Base-by-base conservation (phyloP, 2,797 vertebrate genomes). In the Poecilia wingei region DNA sequence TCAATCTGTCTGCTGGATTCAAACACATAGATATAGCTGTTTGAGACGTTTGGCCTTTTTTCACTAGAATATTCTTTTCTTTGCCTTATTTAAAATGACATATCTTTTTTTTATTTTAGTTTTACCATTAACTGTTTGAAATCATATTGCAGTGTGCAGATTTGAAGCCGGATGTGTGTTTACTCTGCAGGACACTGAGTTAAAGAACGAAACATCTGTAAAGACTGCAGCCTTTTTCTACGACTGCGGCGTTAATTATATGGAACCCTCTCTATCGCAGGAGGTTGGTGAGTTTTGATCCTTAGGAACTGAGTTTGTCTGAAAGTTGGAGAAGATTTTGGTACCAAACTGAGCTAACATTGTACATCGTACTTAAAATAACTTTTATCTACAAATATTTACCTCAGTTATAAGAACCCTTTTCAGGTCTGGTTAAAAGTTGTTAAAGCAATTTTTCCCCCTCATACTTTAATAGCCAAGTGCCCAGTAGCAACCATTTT, bases 31-130 rank as follows among this genome's bases (percentile, higher is more conserved):
- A 79, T 78, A 83, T 79, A 86, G 84, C 79, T 79, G 70, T 53
- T 79, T 33, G 0, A 57, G 36, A 81, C 78, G 25, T 79, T 68
- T 88, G 74, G 88, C 90, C 89, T 93, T 91, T 91, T 91, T 81
- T 88, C 47, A 81, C 51, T 79, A 10, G 55, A 79, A 89, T 87
- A 82, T 36, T 39, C 47, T 64, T 39, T 36, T 64, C 33, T 64
- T 64, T 36, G 61, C 61, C 61, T 72, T 46, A 53, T 74, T 64
- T 74, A 20, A 51, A 25, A 18, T 4, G 22, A 9, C 0, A 33
- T 20, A 2, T 61, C 20, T 46, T 80, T 55, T 31, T 25, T 75
- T 76, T 76, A 8, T 64, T 85, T 90, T 89, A 13, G 77, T 87
- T 88, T 91, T 80, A 51, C 81, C 70, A 28, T 75, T 45, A 66